Conservation (phyloP, 2,797 vertebrate genomes). For the Chelidonichthys spinosus region DNA sequence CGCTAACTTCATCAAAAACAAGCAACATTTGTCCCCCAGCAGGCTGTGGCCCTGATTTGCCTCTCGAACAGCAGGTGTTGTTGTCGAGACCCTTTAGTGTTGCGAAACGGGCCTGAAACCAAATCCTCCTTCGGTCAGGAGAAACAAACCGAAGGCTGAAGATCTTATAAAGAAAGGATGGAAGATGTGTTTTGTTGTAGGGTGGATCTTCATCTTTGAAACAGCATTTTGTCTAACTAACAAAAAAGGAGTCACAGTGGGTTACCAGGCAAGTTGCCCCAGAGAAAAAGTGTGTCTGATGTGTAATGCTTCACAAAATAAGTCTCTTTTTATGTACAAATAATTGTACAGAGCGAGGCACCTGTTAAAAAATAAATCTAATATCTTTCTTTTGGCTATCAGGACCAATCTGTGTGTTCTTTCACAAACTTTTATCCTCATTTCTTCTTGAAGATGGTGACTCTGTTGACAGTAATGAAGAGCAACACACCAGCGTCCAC, state of each 20-base stretch:
- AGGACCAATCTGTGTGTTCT: background rate
- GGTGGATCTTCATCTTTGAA: conserved; percentile 2
- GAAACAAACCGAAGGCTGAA: conserved; percentile 34
- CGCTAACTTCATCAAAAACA: conserved; percentile 49
- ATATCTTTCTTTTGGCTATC: background rate
- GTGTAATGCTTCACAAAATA: background rate
- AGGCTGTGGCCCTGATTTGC: conserved; percentile 40
- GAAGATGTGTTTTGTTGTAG: background rate
- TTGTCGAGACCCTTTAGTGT: conserved; percentile 52
- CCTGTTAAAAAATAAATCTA: background rate
- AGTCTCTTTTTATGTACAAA: conserved; percentile 2
- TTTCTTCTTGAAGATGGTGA: background rate
- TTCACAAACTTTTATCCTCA: background rate
- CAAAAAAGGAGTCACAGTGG: conserved; percentile 16
- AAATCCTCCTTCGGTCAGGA: conserved; percentile 40
- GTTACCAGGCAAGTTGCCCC: conserved; percentile 22
- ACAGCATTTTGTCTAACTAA: conserved; percentile 7
- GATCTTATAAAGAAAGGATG: background rate
- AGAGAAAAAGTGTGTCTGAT: conserved; percentile 15
- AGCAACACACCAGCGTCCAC: conserved; percentile 7
- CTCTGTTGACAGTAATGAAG: conserved; percentile 30
- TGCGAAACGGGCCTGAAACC: conserved; percentile 57
- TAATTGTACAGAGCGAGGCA: background rate
- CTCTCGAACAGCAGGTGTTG: conserved; percentile 64
- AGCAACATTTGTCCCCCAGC: conserved; percentile 44